phyloP scores from a whole-genome alignment of 2,797 vertebrate species.

The Netta rufina region DNA sequence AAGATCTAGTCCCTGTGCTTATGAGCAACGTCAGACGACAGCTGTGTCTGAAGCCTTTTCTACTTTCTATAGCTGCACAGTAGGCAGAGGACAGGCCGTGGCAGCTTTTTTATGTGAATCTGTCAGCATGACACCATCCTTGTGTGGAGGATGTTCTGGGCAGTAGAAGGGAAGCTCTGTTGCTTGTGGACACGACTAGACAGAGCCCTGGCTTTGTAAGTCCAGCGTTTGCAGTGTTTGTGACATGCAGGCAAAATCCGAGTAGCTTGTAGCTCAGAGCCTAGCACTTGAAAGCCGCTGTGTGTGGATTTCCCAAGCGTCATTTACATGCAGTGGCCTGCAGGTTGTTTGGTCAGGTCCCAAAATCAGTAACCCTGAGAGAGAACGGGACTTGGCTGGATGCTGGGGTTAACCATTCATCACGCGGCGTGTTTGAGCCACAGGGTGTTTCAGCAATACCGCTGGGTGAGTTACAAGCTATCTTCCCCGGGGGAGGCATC shows the following conservation, averaged over 20 bases:
- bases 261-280: not conserved
- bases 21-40: not conserved
- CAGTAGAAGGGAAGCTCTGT: not conserved
- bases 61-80: not conserved
- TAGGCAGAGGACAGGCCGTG: not conserved
- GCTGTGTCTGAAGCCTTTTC: not conserved
- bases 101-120: not conserved
- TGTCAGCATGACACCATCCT: not conserved
- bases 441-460: not conserved
- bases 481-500: not conserved
- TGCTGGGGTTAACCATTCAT: not conserved
- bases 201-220: not conserved
- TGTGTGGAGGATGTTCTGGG: not conserved
- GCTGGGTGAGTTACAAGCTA: not conserved
- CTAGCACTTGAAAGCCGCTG: not conserved
- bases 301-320: not conserved
- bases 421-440: accelerated
- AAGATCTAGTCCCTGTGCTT: not conserved
- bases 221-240: not conserved
- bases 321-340: not conserved
- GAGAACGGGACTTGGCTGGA: not conserved
- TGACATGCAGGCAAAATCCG: not conserved
- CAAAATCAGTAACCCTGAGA: not conserved
- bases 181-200: not conserved
- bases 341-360: not conserved